Conservation (phyloP, 2,888 invertebrate genomes). For the Meloe dianella region DNA sequence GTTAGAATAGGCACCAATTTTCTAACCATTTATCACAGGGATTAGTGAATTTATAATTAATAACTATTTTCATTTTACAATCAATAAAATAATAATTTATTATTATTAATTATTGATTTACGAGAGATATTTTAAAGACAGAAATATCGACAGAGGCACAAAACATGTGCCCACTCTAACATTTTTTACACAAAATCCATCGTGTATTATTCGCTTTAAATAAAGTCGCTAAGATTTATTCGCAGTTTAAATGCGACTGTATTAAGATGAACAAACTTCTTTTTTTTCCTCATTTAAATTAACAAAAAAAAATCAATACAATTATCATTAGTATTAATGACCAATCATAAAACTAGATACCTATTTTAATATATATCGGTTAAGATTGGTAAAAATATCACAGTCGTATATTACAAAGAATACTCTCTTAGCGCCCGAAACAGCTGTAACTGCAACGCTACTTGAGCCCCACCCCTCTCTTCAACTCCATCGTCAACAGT, state of each 20-base stretch:
- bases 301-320: too few relatives aligned
- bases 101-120: constrained; percentile 22
- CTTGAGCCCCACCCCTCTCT: constrained; percentile 33
- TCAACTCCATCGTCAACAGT: too few relatives aligned
- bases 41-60: constrained; percentile 31
- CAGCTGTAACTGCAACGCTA: constrained; percentile 60
- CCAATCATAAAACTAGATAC: constrained; percentile 48
- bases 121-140: constrained; percentile 10
- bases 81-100: constrained; percentile 25
- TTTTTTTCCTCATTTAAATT: neutral
- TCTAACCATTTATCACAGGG: constrained; percentile 53
- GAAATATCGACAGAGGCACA: constrained; percentile 39
- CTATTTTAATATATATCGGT: constrained; percentile 48
- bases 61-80: neutral
- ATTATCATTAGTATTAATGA: constrained; percentile 40
- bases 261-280: constrained; percentile 26
- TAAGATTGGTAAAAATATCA: constrained; percentile 58
- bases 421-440: constrained; percentile 57
- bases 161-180: constrained; percentile 55
- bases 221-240: constrained; percentile 54
- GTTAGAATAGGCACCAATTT: constrained; percentile 57
- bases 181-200: constrained; percentile 29
- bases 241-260: constrained; percentile 49
- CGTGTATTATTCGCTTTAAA: constrained; percentile 34
- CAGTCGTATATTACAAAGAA: constrained; percentile 56